Percentiles rank a stretch among this genome's conserved stretches.
Conservation (phyloP, 2,113 vertebrate genomes). For the Channa argus region DNA sequence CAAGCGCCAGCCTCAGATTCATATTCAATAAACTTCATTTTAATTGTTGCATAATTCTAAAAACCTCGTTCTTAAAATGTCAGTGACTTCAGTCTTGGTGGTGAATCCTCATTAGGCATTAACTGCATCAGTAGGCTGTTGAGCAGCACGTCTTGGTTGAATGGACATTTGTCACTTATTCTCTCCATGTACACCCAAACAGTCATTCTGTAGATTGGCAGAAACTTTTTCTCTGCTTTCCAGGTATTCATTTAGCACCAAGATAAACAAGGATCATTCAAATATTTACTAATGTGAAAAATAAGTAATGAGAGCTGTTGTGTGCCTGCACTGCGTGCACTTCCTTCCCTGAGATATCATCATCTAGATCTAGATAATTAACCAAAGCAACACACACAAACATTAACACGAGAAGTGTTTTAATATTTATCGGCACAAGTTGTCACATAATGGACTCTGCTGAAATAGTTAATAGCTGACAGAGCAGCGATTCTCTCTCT, state of each 20-base stretch:
- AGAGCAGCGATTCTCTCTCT: constrained; percentile 52
- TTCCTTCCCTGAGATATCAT: constrained; percentile 39
- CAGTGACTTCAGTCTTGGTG: constrained; percentile 31
- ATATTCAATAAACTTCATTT: no score
- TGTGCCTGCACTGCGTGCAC: constrained; percentile 9
- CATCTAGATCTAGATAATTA: constrained; percentile 29
- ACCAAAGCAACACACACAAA: constrained; percentile 21
- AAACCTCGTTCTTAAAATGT: no score
- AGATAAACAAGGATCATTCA: constrained; percentile 74
- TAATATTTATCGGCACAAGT: constrained; percentile 80
- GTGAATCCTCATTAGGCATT: constrained; percentile 77
- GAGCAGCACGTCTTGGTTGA: constrained; percentile 49
- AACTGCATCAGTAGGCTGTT: constrained; percentile 70
- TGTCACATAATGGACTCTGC: constrained; percentile 76
- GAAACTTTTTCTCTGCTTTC: constrained; percentile 9
- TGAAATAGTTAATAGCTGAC: constrained; percentile 76
- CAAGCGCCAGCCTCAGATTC: no score
- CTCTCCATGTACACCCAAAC: constrained; percentile 55
- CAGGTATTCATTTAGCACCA: constrained; percentile 56
- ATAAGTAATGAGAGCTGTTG: constrained; percentile 52
- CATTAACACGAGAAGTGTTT: constrained; percentile 62
- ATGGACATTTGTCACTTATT: constrained; percentile 79
- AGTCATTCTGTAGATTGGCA: constrained; percentile 47
- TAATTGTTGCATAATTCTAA: no score
- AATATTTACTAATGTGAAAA: constrained; percentile 76